These are phyloP conservation scores for Planococcus citri DNA, from an alignment of 1,140 invertebrate genomes.

Conservation along the genomic window DNA sequence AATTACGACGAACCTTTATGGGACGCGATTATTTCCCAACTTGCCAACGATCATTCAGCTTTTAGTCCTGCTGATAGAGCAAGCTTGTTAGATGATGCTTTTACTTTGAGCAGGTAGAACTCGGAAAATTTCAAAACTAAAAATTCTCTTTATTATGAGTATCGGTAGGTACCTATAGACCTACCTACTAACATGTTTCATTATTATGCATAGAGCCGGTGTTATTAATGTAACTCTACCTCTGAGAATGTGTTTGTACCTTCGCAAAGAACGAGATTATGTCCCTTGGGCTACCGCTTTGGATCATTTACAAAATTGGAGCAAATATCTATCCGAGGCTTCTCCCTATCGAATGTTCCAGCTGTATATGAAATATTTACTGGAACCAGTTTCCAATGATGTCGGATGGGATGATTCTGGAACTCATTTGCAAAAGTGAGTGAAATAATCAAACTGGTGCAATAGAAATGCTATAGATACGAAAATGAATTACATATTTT, in stretches of 20 bases:
- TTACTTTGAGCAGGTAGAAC: slow-evolving; percentile 52
- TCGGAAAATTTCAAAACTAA: slow-evolving; percentile 24
- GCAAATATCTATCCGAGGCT: slow-evolving; percentile 50
- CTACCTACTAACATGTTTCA: too few species aligned
- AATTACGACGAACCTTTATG: slow-evolving; percentile 69
- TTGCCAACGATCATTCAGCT: slow-evolving; percentile 51
- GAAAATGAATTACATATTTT: neutral
- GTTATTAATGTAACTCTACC: slow-evolving; percentile 53
- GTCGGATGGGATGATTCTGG: slow-evolving; percentile 55
- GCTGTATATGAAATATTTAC: slow-evolving; percentile 44
- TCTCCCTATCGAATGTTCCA: slow-evolving; percentile 49
- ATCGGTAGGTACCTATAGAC: too few species aligned
- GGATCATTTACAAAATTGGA: slow-evolving; percentile 53
- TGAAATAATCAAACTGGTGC: slow-evolving; percentile 12
- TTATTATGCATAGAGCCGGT: slow-evolving; percentile 48
- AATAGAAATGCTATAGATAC: neutral
- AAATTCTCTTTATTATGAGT: neutral
- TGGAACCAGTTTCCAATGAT: slow-evolving; percentile 45
- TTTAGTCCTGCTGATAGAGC: slow-evolving; percentile 59
- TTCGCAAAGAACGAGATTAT: slow-evolving; percentile 56
- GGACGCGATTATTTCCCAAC: slow-evolving; percentile 52
- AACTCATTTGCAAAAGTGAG: slow-evolving; percentile 50
- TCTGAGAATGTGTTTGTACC: slow-evolving; percentile 52
- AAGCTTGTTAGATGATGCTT: slow-evolving; percentile 61
- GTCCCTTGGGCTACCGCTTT: slow-evolving; percentile 60